Evolutionary conservation across 2,888 invertebrate species (phyloP).

Genomic region (Sicus ferrugineus): DNA sequence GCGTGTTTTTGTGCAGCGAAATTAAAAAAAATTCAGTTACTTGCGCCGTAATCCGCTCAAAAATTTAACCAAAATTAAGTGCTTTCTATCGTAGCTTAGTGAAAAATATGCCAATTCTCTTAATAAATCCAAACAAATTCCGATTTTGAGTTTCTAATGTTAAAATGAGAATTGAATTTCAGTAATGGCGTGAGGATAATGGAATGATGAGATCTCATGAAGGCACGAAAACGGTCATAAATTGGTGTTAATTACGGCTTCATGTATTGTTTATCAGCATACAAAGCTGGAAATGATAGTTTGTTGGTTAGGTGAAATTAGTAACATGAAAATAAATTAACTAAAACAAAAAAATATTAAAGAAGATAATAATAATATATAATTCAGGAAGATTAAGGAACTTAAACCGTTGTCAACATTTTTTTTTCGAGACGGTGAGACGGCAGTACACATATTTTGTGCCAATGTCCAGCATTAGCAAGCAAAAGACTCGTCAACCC

Average conservation of each 20-base stretch:
- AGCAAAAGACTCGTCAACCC: too few species aligned
- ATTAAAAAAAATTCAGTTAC: slow-evolving; percentile 37
- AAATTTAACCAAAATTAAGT: slow-evolving; percentile 29
- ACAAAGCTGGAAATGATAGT: neutral
- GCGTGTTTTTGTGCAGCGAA: slow-evolving; percentile 27
- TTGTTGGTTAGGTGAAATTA: neutral
- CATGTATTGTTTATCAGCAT: neutral
- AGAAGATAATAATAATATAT: too few species aligned
- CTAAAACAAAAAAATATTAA: too few species aligned
- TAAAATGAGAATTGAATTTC: neutral
- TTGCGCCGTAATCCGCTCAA: slow-evolving; percentile 2
- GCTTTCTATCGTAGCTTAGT: slow-evolving; percentile 2
- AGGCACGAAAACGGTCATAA: neutral
- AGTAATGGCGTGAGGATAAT: slow-evolving; percentile 16
- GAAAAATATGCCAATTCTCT: slow-evolving; percentile 20
- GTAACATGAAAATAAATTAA: neutral
- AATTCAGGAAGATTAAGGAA: too few species aligned
- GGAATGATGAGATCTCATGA: neutral
- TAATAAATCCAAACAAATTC: slow-evolving; percentile 34
- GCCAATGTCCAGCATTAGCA: too few species aligned
- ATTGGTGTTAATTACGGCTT: too few species aligned
- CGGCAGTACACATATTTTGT: too few species aligned
- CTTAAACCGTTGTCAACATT: too few species aligned
- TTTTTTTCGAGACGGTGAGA: too few species aligned
- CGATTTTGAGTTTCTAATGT: neutral